Evolutionary conservation across 37 sponge, comb jelly and placozoan genomes (phyloP), one percentile per base, ranked within the genome.

Genomic region (Halichondria panicea): DNA sequence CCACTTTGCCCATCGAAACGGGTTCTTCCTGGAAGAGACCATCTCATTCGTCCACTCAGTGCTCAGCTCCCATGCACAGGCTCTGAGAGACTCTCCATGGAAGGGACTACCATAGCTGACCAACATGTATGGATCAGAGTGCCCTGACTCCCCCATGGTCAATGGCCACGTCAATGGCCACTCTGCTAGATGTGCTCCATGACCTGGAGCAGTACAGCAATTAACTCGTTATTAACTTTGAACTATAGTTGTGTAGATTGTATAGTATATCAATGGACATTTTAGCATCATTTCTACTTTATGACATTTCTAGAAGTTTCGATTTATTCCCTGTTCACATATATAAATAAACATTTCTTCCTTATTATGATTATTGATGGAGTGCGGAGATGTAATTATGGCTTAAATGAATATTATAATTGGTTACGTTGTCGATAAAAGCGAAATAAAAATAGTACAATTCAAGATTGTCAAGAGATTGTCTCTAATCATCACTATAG

Each of bases 81-180:
- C 80, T 27, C 69, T 99, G 50, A 40, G 55, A 9, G 85, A 81
- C 41, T 88, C 89, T 4, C 80, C 87, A 9, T 99, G 92, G 91
- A 61, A 80, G 59, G 89, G 92, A 2, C 84, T 99, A 9, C 91
- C 95, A 4, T 96, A 99, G 55, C 83, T 99, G 57, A 99, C 99
- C 56, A 99, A 99, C 70, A 63, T 65, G 70, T 80, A 88, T 72
- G 99, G 99, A 68, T 59, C 69, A 0, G 87, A 90, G 33, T 99
- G 99, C 57, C 31, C 63, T 3, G 94, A 88, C 50, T 86, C 89
- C 65, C 96, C 96, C 72, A 95, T 95, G 7, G 87, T 84, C 34
- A 95, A 97, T 58, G n/a, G 99, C 99, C 0, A 96, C 96, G 96
- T 99, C 99, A 18, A 85, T 94, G 84, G 92, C 85, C 32, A 76